Evolutionary conservation across 2,888 invertebrate species (phyloP).

Genomic region (Scrobipalpa costella): DNA sequence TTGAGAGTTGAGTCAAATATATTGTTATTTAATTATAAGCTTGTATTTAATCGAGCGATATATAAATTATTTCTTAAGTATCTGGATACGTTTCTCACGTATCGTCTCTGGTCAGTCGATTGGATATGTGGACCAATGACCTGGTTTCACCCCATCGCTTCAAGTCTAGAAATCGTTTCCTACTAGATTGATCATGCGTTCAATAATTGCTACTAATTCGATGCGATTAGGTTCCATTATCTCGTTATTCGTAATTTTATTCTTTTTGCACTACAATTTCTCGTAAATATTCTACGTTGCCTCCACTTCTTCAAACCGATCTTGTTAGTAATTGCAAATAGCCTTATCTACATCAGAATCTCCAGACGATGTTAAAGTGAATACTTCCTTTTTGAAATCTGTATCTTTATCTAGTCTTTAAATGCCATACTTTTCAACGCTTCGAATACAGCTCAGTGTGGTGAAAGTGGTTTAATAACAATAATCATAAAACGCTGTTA

Average conservation of each 20-base stretch:
- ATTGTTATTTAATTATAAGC: too few species aligned
- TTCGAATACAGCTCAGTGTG: neutral
- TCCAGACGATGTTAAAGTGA: neutral
- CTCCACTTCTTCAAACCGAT: neutral
- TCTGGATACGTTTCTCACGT: constrained; percentile 71
- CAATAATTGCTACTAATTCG: constrained; percentile 60
- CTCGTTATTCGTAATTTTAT: constrained; percentile 13
- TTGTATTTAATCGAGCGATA: too few species aligned
- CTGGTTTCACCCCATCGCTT: constrained; percentile 73
- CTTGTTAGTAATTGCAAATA: neutral
- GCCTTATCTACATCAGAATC: neutral
- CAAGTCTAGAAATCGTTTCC: constrained; percentile 76
- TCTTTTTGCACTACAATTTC: neutral
- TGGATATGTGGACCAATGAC: constrained; percentile 77
- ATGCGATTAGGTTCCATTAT: constrained; percentile 35
- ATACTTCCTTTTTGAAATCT: neutral
- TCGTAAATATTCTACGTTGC: neutral
- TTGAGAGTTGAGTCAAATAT: too few species aligned
- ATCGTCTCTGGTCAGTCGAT: constrained; percentile 67
- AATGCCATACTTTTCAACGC: neutral
- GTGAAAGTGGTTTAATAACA: constrained; percentile 59
- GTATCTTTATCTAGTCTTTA: neutral
- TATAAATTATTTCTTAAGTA: constrained; percentile 65
- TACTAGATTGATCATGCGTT: constrained; percentile 75
- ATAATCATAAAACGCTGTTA: constrained; percentile 45